Evolutionary conservation across 2,113 vertebrate genomes (phyloP).

Genomic region (Trematomus loennbergii): DNA sequence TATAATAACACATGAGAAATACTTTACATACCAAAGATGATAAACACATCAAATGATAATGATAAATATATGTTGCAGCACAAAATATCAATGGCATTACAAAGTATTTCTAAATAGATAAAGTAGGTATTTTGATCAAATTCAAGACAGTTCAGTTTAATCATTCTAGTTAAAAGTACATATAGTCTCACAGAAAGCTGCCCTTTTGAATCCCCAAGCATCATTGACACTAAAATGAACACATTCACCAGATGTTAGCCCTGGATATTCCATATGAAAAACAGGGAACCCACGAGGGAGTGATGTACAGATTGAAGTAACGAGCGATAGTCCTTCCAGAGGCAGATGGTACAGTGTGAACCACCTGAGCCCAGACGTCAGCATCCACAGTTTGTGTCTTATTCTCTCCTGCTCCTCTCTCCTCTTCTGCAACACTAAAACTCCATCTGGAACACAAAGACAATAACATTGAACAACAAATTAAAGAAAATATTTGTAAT

Average conservation of each 20-base stretch:
- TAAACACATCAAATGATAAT: not conserved
- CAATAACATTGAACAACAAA: not conserved
- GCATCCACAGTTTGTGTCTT: constrained; percentile 3
- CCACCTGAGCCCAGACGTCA: constrained; percentile 24
- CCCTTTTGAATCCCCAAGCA: constrained; percentile 27
- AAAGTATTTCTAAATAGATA: not conserved
- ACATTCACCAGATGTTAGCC: constrained; percentile 12
- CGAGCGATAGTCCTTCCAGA: constrained; percentile 14
- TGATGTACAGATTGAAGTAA: constrained; percentile 2
- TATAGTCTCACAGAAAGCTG: constrained; percentile 20
- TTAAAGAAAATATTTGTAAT: no score
- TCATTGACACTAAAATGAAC: not conserved
- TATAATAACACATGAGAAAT: not conserved
- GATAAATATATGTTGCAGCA: not conserved
- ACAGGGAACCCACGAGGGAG: not conserved
- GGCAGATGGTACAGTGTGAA: not conserved
- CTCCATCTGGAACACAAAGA: constrained; percentile 62
- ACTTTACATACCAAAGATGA: constrained; percentile 2
- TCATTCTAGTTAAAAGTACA: not conserved
- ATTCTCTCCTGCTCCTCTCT: not conserved
- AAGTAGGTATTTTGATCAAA: not conserved
- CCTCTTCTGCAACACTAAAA: constrained; percentile 35
- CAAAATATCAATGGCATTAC: not conserved
- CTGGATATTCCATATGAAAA: not conserved
- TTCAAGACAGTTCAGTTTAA: not conserved